Base-by-base conservation (phyloP, 2,113 vertebrate genomes). In the Nymphicus hollandicus region DNA sequence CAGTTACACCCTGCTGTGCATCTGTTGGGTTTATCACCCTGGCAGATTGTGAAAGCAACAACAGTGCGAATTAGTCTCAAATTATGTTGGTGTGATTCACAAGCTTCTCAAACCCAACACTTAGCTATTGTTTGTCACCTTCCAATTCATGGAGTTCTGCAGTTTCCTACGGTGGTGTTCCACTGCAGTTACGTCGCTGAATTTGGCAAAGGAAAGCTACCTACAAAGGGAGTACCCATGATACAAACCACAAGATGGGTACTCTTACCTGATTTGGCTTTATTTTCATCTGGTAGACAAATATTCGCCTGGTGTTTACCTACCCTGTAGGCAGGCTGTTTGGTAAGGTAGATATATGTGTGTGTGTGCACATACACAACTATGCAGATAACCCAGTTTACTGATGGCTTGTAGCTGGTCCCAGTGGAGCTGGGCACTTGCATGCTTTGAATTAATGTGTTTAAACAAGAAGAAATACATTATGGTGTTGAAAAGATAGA, bases 21-120 rank as follows among this genome's bases (percentile, higher is more conserved):
- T 31, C 69, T 8, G 0, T 43, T 6, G 0, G 7, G 7, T 81
- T 53, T 53, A 24, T 47, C n/a, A 13, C 25, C 18, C 1, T 7
- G 41, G 24, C 25, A 28, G 41, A 19, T 23, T 63, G 46, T 28
- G 41, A 28, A 63, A 61, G 61, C 60, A 60, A 19, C 43, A 63
- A 35, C 14, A 37, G 5, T 64, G 70, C 4, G 2, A 74, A 61
- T 53, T 35, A 33, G 33, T 68, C 41, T 61, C 29, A 60, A 28
- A 11, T 17, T 20, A 8, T 15, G 11, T 17, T 55, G 69, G 5
- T 13, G 49, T 27, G 28, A 65, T 20, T 33, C 52, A 46, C 2
- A 1, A 49, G 31, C 17, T 41, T 47, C 41, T 43, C 27, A 28
- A 50, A 9, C 1, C 2, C 43, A 13, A 24, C 6, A 22, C 43